Conservation (phyloP, 2,797 vertebrate genomes). For the Eupleurogrammus muticus region DNA sequence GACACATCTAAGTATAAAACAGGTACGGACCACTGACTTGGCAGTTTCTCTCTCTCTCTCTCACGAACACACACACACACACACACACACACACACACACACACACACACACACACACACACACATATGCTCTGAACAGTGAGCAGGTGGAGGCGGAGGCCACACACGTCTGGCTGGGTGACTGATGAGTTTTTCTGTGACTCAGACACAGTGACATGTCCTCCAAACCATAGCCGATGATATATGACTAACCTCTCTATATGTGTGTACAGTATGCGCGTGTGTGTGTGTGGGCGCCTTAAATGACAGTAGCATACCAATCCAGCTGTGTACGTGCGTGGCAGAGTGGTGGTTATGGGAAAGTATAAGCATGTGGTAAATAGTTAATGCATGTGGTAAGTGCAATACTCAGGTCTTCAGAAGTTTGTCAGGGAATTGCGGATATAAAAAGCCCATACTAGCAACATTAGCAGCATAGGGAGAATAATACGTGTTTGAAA, state of each 20-base stretch:
- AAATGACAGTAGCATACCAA: slow-evolving; percentile 13
- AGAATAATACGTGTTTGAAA: no score
- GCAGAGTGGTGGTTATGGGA: not conserved
- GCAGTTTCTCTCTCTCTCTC: not conserved
- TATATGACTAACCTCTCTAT: slow-evolving; percentile 42
- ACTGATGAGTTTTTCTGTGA: slow-evolving; percentile 45
- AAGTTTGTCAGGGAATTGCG: no score
- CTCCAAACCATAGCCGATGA: slow-evolving; percentile 47
- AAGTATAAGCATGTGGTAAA: not conserved
- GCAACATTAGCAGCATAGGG: no score
- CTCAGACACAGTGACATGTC: slow-evolving; percentile 51
- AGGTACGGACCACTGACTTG: not conserved
- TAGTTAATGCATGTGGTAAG: not conserved
- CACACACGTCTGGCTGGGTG: slow-evolving; percentile 36
- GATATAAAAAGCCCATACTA: no score
- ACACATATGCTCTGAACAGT: slow-evolving; percentile 12
- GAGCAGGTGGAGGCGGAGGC: slow-evolving; percentile 37
- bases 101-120: slow-evolving; percentile 3
- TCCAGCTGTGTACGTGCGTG: slow-evolving; percentile 10
- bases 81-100: not conserved
- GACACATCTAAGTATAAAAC: not conserved
- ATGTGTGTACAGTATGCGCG: slow-evolving; percentile 17
- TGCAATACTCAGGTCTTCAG: no score
- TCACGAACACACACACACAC: slow-evolving; percentile 13
- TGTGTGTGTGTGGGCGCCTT: not conserved